phyloP scores from a whole-genome alignment of 2,113 vertebrate species.

The Myotis lucifugus region DNA sequence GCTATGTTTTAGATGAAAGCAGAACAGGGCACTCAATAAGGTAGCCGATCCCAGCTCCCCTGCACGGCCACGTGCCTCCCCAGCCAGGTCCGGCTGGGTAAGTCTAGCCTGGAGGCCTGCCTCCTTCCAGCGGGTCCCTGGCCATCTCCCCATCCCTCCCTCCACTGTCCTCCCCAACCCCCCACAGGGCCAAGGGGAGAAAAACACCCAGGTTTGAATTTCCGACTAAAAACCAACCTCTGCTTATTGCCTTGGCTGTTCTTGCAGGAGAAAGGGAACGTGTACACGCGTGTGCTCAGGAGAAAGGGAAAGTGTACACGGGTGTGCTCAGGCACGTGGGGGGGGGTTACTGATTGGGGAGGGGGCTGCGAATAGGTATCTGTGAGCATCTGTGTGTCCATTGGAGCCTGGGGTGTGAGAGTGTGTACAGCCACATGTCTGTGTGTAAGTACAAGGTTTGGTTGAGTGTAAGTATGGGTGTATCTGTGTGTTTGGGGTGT shows the following conservation, averaged over 20 bases:
- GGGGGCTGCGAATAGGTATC: not conserved
- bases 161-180: slow-evolving; percentile 60
- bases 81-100: slow-evolving; percentile 72
- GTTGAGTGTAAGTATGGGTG: not conserved
- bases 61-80: slow-evolving; percentile 73
- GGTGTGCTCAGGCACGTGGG: not conserved
- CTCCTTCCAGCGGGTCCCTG: slow-evolving; percentile 60
- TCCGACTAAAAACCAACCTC: slow-evolving; percentile 76
- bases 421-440: not conserved
- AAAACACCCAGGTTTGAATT: slow-evolving; percentile 81
- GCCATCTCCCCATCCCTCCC: not conserved
- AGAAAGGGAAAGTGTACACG: fast-evolving
- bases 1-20: slow-evolving; percentile 84
- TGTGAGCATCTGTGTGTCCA: not conserved
- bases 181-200: slow-evolving; percentile 57
- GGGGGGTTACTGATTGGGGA: not conserved
- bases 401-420: not conserved
- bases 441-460: not conserved
- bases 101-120: slow-evolving; percentile 77
- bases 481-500: not conserved
- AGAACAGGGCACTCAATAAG: slow-evolving; percentile 81
- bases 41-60: slow-evolving; percentile 80
- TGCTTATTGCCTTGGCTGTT: slow-evolving; percentile 52
- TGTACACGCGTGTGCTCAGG: not conserved
- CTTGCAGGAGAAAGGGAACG: not conserved